Conservation (phyloP, 92 coral and sea anemone species). For the Micromussa lordhowensis region DNA sequence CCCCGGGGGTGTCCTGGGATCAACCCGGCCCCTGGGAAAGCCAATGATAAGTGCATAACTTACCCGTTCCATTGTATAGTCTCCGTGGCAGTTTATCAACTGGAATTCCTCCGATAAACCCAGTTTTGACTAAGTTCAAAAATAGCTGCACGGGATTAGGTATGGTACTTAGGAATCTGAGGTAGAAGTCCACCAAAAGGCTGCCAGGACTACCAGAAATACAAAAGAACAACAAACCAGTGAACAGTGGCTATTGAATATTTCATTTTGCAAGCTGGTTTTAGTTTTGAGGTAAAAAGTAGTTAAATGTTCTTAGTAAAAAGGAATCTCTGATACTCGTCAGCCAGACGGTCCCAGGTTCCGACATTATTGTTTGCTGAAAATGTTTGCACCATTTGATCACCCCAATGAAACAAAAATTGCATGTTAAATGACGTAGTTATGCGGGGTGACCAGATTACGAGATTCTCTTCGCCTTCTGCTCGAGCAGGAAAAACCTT, state of each 20-base stretch:
- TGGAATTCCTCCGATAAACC: slow-evolving; percentile 50
- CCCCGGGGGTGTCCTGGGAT: too few relatives aligned
- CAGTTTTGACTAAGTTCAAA: slow-evolving; percentile 47
- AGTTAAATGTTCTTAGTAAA: background rate
- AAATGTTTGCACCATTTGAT: background rate
- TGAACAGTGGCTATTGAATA: too few relatives aligned
- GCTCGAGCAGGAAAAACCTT: too few relatives aligned
- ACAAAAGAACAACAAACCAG: background rate
- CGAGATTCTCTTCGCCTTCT: too few relatives aligned
- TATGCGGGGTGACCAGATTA: too few relatives aligned
- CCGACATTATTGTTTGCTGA: background rate
- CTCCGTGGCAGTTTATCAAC: slow-evolving; percentile 45
- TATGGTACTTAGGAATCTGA: slow-evolving; percentile 42
- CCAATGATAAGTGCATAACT: too few relatives aligned
- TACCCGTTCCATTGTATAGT: slow-evolving; percentile 62
- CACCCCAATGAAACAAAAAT: background rate
- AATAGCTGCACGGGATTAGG: slow-evolving; percentile 50
- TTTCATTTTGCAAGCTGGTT: background rate
- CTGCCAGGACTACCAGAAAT: slow-evolving; percentile 51
- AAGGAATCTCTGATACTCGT: background rate
- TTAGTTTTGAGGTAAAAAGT: background rate
- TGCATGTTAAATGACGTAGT: too few relatives aligned
- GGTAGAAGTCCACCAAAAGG: slow-evolving; percentile 51
- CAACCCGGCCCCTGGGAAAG: too few relatives aligned
- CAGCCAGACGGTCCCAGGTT: background rate